Base-by-base conservation (phyloP, 2,888 invertebrate genomes). In the Drosophila rellima region DNA sequence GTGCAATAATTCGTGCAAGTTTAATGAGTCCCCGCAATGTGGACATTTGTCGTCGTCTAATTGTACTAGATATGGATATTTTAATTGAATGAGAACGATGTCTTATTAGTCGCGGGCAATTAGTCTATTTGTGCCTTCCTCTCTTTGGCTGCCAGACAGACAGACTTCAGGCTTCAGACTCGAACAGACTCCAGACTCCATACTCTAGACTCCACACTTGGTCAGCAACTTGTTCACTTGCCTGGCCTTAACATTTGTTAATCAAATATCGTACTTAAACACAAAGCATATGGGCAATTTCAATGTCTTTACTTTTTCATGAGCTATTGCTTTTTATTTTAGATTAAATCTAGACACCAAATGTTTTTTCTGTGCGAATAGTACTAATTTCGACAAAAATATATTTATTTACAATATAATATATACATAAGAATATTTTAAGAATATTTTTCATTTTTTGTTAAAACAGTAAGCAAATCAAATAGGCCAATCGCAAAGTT, bases 1-100 rank as follows among this genome's bases (percentile, higher is more conserved):
- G 91, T 91, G 91, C 90, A 91, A 89, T 90, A 91, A 91, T 91
- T 90, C 91, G 88, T 90, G 84, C 91, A 89, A 91, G 85, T 87
- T 87, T 87, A 88, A 87, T 87, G 88, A 87, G 87, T 82, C 86
- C 71, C 68, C 70, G 74, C 83, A 83, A 86, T 86, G 85, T 88
- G 84, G 77, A 85, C 84, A 88, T 87, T 83, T 83, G 78, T 83
- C 83, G 80, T 80, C 75, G 84, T 90, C 91, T 90, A 90, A 90
- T 90, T 90, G 90, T 87, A 84, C 90, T 89, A 90, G 90, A 90
- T 90, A 90, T 90, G 90, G 90, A 91, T 91, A 91, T 90, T 91
- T 90, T 91, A 90, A 91, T 91, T 91, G 90, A 89, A 86, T 88
- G 88, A 88, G 88, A 86, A 86, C 86, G 83, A 86, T 88, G 86